Conservation (phyloP, 2,113 vertebrate genomes). For the Parus major region DNA sequence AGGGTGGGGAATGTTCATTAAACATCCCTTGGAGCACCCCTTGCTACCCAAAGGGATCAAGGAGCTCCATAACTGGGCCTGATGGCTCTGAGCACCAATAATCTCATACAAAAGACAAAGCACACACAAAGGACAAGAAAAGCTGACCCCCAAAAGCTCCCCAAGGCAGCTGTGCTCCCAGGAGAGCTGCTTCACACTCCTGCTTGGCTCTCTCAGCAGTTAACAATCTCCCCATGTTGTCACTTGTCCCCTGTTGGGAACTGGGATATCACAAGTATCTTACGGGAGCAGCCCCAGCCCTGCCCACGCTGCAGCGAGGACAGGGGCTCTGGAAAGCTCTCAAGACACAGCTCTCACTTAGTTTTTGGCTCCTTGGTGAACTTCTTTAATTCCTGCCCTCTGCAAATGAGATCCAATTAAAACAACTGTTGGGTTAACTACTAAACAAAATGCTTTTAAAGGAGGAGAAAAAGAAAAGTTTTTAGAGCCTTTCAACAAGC, state of each 20-base stretch:
- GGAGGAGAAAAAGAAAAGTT: background rate
- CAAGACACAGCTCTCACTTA: background rate
- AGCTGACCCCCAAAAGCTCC: background rate
- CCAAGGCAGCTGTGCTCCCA: background rate
- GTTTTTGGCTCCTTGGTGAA: background rate
- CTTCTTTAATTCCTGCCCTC: background rate
- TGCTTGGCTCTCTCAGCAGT: background rate
- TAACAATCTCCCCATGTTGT: background rate
- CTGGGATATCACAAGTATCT: background rate
- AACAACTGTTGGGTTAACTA: conserved; percentile 3
- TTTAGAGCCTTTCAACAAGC: conserved; percentile 14
- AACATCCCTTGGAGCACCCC: background rate
- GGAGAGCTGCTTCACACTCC: background rate
- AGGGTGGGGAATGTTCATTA: background rate
- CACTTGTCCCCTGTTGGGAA: background rate
- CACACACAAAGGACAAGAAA: fast-evolving
- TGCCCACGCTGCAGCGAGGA: background rate
- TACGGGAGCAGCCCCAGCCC: background rate
- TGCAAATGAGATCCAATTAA: background rate
- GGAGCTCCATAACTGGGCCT: background rate
- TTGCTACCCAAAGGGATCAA: background rate
- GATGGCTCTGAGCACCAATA: background rate
- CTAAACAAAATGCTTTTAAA: background rate
- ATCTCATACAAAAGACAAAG: background rate
- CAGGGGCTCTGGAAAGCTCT: fast-evolving